Conservation (phyloP, 2,113 vertebrate species). For the Peucedramus taeniatus region DNA sequence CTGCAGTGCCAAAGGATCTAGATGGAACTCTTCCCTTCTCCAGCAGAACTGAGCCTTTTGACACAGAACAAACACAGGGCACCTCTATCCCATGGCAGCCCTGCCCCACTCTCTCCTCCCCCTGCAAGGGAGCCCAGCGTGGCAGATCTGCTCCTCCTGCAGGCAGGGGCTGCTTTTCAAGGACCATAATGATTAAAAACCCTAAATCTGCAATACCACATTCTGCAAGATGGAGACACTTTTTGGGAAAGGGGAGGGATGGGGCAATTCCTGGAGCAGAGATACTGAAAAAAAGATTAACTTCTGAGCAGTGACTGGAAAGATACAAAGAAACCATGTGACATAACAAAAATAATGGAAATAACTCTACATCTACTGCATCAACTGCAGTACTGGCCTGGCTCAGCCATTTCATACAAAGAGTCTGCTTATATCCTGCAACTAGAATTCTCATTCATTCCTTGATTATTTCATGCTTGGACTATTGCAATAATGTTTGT, state of each 20-base stretch:
- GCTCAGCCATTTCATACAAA: neutral
- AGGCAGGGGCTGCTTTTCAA: neutral
- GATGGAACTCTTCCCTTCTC: neutral
- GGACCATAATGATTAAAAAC: neutral
- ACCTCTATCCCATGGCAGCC: neutral
- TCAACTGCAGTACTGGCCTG: neutral
- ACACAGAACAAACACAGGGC: neutral
- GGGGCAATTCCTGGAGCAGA: neutral
- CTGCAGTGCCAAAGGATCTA: neutral
- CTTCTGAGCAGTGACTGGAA: neutral
- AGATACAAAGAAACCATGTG: neutral
- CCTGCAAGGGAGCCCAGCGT: neutral
- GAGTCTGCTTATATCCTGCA: neutral
- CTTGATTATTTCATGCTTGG: slow-evolving; percentile 21
- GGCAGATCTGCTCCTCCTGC: neutral
- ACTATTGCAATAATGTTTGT: neutral
- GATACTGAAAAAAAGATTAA: neutral
- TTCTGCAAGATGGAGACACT: neutral
- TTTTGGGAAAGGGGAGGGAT: neutral
- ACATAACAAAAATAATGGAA: neutral
- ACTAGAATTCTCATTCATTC: neutral
- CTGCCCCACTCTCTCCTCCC: neutral
- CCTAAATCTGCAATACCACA: neutral
- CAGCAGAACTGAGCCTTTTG: neutral
- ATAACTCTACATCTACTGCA: neutral